These are phyloP conservation scores for Forpus xanthops DNA, from an alignment of 2,797 vertebrate genomes.

Conservation along the genomic window DNA sequence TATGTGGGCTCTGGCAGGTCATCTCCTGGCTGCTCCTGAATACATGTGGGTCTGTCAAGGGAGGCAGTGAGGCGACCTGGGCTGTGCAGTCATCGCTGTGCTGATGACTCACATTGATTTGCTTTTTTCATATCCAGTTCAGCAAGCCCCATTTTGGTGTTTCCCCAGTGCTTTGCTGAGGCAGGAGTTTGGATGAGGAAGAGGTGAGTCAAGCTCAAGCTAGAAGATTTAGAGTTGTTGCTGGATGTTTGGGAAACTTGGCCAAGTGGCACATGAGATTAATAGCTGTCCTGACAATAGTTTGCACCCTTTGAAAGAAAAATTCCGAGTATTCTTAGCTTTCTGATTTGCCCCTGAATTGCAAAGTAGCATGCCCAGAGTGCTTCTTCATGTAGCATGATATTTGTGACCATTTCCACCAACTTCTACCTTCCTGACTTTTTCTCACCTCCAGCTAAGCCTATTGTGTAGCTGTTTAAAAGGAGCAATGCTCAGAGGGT, in stretches of 20 bases:
- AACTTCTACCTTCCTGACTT: not conserved
- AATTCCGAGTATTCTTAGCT: not conserved
- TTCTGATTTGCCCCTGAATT: not conserved
- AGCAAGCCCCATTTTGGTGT: slow-evolving; percentile 48
- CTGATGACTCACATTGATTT: not conserved
- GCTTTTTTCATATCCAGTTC: not conserved
- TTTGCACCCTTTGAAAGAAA: slow-evolving; percentile 5
- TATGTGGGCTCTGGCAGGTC: not conserved
- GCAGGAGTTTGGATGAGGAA: slow-evolving; percentile 43
- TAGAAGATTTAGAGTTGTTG: slow-evolving; percentile 12
- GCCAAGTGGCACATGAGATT: slow-evolving; percentile 25
- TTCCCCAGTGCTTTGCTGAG: slow-evolving; percentile 58
- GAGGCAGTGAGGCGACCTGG: not conserved
- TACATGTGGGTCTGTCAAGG: not conserved
- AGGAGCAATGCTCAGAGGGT: not conserved
- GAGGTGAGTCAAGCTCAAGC: slow-evolving; percentile 34
- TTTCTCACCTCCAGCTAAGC: not conserved
- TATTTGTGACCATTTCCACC: not conserved
- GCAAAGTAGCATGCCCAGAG: not conserved
- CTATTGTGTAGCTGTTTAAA: not conserved
- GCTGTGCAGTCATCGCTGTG: not conserved
- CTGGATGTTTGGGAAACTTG: slow-evolving; percentile 43
- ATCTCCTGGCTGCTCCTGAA: not conserved
- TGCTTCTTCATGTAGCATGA: not conserved
- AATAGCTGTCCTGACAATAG: slow-evolving; percentile 24